phyloP scores from a whole-genome alignment of 2,888 invertebrate genomes.

The Eledona agricola region DNA sequence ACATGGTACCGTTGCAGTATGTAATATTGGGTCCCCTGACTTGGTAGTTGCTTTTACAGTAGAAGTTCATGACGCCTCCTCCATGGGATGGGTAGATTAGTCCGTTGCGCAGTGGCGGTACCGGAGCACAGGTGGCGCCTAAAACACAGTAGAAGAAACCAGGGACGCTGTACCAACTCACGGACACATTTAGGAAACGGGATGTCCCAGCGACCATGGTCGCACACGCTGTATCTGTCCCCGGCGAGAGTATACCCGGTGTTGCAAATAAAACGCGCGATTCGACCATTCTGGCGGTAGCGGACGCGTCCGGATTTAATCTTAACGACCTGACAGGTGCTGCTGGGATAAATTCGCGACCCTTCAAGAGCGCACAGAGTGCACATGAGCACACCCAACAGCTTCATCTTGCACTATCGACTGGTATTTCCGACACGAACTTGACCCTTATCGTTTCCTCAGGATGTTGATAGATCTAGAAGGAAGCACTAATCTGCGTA shows the following conservation, averaged over 20 bases:
- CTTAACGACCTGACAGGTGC: constrained; percentile 44
- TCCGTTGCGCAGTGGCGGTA: constrained; percentile 61
- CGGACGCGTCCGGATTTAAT: constrained; percentile 53
- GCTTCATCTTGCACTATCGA: constrained; percentile 23
- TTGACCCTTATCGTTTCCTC: constrained; percentile 38
- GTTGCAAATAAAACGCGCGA: constrained; percentile 70
- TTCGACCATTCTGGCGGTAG: constrained; percentile 63
- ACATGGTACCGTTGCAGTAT: constrained; percentile 76
- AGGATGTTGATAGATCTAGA: constrained; percentile 33
- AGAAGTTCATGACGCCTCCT: constrained; percentile 70
- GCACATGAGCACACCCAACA: constrained; percentile 15
- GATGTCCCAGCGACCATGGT: constrained; percentile 76
- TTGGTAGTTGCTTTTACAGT: constrained; percentile 72
- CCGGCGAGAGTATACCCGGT: constrained; percentile 72
- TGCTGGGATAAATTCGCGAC: background rate
- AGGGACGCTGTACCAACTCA: constrained; percentile 63
- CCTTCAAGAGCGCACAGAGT: constrained; percentile 7
- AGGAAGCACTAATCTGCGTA: constrained; percentile 22
- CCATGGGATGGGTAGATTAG: constrained; percentile 63
- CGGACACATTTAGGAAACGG: constrained; percentile 76
- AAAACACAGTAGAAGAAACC: constrained; percentile 41
- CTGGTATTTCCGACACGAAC: constrained; percentile 25
- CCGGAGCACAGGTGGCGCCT: constrained; percentile 69
- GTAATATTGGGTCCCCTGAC: constrained; percentile 69
- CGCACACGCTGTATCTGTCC: constrained; percentile 75